Evolutionary conservation across 2,888 invertebrate genomes (phyloP), one percentile per base, ranked within the genome.

Genomic region (Sarcophaga carnaria): DNA sequence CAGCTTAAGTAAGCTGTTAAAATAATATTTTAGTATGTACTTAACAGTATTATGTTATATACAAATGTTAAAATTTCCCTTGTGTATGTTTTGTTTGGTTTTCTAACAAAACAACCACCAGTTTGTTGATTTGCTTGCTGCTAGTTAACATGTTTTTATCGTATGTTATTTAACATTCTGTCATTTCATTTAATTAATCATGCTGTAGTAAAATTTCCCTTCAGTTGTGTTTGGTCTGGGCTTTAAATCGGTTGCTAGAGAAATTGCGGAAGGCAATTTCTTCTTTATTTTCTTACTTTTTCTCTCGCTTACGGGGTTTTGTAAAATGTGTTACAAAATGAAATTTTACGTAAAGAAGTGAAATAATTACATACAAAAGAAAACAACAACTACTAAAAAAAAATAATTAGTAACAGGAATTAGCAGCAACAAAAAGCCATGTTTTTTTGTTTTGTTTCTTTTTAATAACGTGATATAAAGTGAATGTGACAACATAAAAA

Each of bases 181-280:
- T 64, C 11, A 20, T 63, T 69, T 75, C 60, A 78, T 75, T 81
- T 78, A 81, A 78, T 78, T 80, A 81, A 70, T 49, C 70, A 20
- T 74, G 72, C 66, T 63, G 49, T 10, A 37, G 14, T 67, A 74
- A 87, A 83, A 87, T 83, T 87, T 87, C 86, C 86, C 86, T 76
- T 83, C 78, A 87, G 87, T 87, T 87, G 70, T 81, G 45, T 87
- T 78, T 87, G 75, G 84, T 81, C 83, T 81, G 72, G 75, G 67
- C 71, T 76, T 17, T 70, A 37, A 75, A 27, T 71, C 66, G 80
- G 86, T 86, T 86, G 83, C 17, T 70, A 66, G 66, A 62, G 78
- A 27, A 75, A 54, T 63, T 64, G 78, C 22, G 14, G 11, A 27
- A 20, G 54, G 71, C 74, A 47, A 66, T 60, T 71, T 14, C 37